Percentiles rank a stretch among this genome's conserved stretches.
phyloP scores from a whole-genome alignment of 2,888 invertebrate species.

The Melanargia galathea region DNA sequence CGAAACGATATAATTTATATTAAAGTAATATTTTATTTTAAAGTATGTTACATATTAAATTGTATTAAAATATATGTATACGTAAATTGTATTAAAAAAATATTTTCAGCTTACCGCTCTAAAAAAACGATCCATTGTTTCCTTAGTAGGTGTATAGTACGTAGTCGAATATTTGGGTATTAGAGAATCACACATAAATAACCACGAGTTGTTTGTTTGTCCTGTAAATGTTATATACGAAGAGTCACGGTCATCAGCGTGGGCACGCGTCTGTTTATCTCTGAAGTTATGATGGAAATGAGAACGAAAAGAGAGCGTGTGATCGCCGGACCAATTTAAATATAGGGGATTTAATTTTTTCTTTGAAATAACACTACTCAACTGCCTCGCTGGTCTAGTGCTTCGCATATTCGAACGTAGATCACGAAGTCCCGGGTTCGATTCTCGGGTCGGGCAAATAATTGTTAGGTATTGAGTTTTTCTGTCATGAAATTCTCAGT shows the following conservation, averaged over 20 bases:
- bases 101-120: constrained; percentile 5
- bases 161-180: not conserved
- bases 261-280: constrained; percentile 5
- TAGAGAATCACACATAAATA: constrained; percentile 3
- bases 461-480: too few species aligned
- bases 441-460: too few species aligned
- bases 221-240: not conserved
- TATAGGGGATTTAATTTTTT: constrained; percentile 15
- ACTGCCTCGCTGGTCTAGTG: too few species aligned
- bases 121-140: constrained; percentile 12
- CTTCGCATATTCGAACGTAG: too few species aligned
- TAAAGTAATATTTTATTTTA: too few species aligned
- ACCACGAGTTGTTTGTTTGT: constrained; percentile 12
- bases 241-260: not conserved
- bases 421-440: too few species aligned
- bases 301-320: constrained; percentile 10
- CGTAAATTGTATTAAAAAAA: too few species aligned
- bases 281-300: constrained; percentile 19
- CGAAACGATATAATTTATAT: too few species aligned
- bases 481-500: too few species aligned
- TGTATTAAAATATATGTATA: too few species aligned
- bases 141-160: not conserved
- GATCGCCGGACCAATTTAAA: constrained; percentile 5
- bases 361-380: not conserved
- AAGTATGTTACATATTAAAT: too few species aligned